Percentiles rank a stretch among this genome's conserved stretches.
phyloP scores from a whole-genome alignment of 2,888 invertebrate species.

The Pheosia tremula region DNA sequence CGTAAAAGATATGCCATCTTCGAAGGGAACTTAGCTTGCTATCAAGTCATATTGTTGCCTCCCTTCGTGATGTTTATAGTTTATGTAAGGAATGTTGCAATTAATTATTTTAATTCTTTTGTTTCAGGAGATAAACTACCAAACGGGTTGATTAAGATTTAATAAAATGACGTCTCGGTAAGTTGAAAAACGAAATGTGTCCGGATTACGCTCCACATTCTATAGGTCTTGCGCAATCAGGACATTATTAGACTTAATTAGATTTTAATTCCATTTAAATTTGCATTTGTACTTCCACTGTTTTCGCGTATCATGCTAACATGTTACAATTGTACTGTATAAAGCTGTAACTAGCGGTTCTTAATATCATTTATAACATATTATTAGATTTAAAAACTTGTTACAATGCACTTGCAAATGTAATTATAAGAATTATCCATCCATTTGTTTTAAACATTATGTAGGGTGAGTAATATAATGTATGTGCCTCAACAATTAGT shows the following conservation, averaged over 20 bases:
- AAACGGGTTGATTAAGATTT: constrained; percentile 39
- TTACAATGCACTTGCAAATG: not conserved
- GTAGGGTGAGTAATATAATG: not conserved
- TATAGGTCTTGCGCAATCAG: too few species aligned
- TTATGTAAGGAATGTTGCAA: not conserved
- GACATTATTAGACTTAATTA: too few species aligned
- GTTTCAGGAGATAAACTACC: constrained; percentile 55
- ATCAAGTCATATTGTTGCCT: not conserved
- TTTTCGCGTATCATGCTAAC: too few species aligned
- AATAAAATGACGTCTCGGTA: constrained; percentile 69
- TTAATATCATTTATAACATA: too few species aligned
- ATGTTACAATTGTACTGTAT: too few species aligned
- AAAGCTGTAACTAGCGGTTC: too few species aligned
- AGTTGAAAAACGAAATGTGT: constrained; percentile 32
- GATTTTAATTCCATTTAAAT: too few species aligned
- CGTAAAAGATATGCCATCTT: not conserved
- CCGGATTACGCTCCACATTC: too few species aligned
- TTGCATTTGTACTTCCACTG: too few species aligned
- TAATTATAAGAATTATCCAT: not conserved
- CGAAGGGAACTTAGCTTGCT: not conserved
- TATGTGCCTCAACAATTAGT: not conserved
- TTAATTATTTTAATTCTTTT: constrained; percentile 31
- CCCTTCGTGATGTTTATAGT: not conserved
- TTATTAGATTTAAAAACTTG: too few species aligned
- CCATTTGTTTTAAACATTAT: not conserved